Evolutionary conservation across 1,140 invertebrate genomes (phyloP).

Genomic region (Drosophila eugracilis): DNA sequence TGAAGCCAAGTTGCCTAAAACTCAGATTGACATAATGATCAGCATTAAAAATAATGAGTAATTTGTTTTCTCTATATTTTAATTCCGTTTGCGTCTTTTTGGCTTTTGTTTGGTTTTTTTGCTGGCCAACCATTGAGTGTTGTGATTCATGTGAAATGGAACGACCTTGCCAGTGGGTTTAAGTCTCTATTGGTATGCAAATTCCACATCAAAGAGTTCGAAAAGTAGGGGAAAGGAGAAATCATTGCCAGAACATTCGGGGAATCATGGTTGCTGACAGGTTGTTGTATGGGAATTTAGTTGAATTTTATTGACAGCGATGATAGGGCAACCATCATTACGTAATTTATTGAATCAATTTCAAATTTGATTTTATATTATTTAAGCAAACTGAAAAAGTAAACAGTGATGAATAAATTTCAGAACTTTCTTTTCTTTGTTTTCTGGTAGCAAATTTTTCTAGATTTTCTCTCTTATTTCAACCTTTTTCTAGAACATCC

Average conservation of each 20-base stretch:
- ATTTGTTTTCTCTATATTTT: conserved; percentile 39
- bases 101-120: no score
- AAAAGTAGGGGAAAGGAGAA: neutral
- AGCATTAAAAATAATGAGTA: conserved; percentile 57
- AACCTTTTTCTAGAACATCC: no score
- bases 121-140: neutral
- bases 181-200: conserved; percentile 7
- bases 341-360: neutral
- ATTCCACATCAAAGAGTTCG: conserved; percentile 36
- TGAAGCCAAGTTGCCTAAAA: conserved; percentile 14
- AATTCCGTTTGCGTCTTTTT: conserved; percentile 2
- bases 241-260: conserved; percentile 9
- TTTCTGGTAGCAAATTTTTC: no score
- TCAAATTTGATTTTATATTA: neutral
- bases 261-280: conserved; percentile 5
- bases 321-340: neutral
- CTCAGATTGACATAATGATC: conserved; percentile 27
- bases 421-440: no score
- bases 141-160: conserved; percentile 38
- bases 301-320: conserved; percentile 1
- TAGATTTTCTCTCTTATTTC: no score
- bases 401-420: no score
- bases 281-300: neutral
- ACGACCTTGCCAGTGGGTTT: conserved; percentile 28
- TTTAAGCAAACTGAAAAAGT: no score